Evolutionary conservation across 2,797 vertebrate species (phyloP).

Genomic region (Epinephelus coioides): DNA sequence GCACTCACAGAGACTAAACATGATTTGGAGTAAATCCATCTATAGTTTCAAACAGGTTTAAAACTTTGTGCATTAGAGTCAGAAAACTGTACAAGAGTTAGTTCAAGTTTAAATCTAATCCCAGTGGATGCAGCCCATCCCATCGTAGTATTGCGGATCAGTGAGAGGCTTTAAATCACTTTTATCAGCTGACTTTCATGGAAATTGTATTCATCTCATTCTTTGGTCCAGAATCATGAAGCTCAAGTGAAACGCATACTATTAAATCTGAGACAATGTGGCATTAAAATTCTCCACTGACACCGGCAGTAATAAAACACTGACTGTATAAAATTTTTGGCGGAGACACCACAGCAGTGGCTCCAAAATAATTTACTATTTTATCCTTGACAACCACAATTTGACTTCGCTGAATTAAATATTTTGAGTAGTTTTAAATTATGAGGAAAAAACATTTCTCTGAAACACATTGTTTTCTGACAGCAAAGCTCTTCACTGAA

Average conservation of each 20-base stretch:
- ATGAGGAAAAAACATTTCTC: too few relatives aligned
- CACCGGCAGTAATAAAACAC: conserved; percentile 10
- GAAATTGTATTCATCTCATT: neutral
- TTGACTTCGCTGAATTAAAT: too few relatives aligned
- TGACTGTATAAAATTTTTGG: neutral
- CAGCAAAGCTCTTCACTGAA: neutral
- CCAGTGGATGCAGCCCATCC: neutral
- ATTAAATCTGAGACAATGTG: neutral
- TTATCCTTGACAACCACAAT: neutral
- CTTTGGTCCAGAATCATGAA: conserved; percentile 17
- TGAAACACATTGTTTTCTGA: neutral
- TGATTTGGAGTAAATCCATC: too few relatives aligned
- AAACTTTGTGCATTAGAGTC: neutral
- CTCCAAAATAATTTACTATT: neutral
- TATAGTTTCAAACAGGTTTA: neutral
- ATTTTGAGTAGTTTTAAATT: neutral
- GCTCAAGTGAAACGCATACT: conserved; percentile 1
- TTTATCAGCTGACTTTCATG: conserved; percentile 21
- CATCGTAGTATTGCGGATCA: neutral
- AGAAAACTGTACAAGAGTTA: neutral
- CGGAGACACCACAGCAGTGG: neutral
- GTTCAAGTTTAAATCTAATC: neutral
- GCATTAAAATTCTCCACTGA: neutral
- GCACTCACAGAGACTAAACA: too few relatives aligned
- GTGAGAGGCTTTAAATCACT: conserved; percentile 7